phyloP scores from a whole-genome alignment of 2,797 vertebrate genomes.

The Zonotrichia albicollis region DNA sequence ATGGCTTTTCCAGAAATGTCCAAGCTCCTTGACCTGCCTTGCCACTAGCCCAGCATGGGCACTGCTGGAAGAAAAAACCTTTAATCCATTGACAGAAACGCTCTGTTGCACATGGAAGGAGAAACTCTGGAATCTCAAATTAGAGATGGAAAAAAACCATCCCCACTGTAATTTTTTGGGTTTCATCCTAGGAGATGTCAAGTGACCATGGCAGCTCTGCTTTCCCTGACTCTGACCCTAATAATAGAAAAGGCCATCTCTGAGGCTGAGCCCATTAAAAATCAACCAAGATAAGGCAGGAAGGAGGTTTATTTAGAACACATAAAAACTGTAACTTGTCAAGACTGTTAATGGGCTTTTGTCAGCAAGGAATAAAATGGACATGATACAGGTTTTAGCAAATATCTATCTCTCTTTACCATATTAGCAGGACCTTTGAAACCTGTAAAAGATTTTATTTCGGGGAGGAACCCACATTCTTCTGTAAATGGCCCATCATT shows the following conservation, averaged over 20 bases:
- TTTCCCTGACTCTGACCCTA: neutral
- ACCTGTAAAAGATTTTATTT: neutral
- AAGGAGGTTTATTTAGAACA: neutral
- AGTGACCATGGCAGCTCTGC: neutral
- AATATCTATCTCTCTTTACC: neutral
- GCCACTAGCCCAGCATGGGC: neutral
- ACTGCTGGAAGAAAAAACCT: neutral
- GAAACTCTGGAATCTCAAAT: neutral
- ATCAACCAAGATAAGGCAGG: neutral
- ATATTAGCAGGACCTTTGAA: neutral
- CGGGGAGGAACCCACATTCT: neutral
- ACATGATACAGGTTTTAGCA: neutral
- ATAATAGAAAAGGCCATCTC: neutral
- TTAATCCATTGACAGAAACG: neutral
- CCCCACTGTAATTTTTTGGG: neutral
- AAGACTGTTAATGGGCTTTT: neutral
- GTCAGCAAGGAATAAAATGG: neutral
- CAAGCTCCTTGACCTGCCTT: neutral
- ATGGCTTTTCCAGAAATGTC: neutral
- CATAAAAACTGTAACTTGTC: neutral
- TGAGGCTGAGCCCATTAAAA: neutral
- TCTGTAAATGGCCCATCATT: neutral
- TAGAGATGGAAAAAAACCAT: neutral
- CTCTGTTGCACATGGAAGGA: neutral
- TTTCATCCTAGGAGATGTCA: neutral